phyloP scores from a whole-genome alignment of 2,888 invertebrate genomes.

The Didymodactylos carnosus region DNA sequence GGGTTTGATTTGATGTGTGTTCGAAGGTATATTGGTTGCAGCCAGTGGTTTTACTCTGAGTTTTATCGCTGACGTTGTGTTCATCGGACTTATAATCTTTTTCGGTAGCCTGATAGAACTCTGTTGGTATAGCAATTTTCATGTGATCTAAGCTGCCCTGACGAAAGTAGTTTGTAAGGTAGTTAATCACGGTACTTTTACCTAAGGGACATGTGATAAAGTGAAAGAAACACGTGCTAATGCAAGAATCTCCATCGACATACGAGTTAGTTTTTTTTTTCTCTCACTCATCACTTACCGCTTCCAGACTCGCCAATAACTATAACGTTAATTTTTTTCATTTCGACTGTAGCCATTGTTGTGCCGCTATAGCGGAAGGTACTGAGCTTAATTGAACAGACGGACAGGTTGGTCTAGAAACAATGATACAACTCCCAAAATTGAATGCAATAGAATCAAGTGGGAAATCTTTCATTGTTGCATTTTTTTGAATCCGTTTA shows the following conservation, averaged over 20 bases:
- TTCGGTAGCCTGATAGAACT: not conserved
- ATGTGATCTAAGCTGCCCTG: not conserved
- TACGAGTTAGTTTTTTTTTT: too few relatives aligned
- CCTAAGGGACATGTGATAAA: not conserved
- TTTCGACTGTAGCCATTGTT: too few relatives aligned
- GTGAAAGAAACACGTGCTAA: not conserved
- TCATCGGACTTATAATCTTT: not conserved
- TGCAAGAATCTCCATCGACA: too few relatives aligned
- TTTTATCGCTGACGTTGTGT: not conserved
- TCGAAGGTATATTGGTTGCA: not conserved
- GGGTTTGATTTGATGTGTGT: too few relatives aligned
- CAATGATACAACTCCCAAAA: too few relatives aligned
- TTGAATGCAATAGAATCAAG: too few relatives aligned
- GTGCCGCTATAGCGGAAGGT: too few relatives aligned
- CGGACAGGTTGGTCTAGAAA: too few relatives aligned
- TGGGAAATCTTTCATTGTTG: too few relatives aligned
- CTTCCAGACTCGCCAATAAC: not conserved
- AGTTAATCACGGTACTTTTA: not conserved
- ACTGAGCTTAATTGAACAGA: too few relatives aligned
- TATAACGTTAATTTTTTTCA: too few relatives aligned
- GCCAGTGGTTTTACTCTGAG: not conserved
- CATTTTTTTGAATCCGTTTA: too few relatives aligned
- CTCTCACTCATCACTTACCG: not conserved
- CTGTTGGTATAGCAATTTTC: not conserved
- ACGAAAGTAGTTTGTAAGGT: not conserved